Percentiles rank a stretch among this genome's conserved stretches.
Evolutionary conservation across 1,140 invertebrate species (phyloP).

Genomic region (Bombus waltoni): DNA sequence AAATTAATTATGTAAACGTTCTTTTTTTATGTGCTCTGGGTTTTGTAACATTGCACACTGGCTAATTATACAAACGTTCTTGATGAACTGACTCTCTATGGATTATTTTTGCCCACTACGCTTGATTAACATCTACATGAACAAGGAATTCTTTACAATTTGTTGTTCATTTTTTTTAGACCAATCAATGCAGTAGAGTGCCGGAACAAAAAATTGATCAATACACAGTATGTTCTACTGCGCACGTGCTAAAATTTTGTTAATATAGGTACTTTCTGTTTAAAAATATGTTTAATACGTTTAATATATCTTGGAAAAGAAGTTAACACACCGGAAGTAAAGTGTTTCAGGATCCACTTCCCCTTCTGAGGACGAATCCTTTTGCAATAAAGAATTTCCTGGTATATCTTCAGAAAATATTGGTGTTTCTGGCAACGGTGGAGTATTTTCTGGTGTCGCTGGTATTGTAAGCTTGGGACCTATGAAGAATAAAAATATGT

Average conservation of each 20-base stretch:
- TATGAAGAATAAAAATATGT: conserved; percentile 41
- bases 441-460: conserved; percentile 63
- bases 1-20: conserved; percentile 28
- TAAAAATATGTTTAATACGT: not conserved
- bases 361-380: conserved; percentile 49
- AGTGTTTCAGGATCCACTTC: conserved; percentile 76
- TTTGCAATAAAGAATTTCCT: conserved; percentile 53
- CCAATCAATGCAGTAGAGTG: not conserved
- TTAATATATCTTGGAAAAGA: not conserved
- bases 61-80: conserved; percentile 36
- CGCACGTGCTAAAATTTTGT: no score
- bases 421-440: conserved; percentile 72
- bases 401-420: conserved; percentile 68
- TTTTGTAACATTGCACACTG: not conserved
- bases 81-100: not conserved
- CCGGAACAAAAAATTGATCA: not conserved
- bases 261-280: not conserved
- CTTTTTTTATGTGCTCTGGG: not conserved
- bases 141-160: not conserved
- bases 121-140: not conserved
- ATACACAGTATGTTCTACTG: no score
- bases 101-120: not conserved
- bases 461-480: conserved; percentile 76
- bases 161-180: not conserved
- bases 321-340: conserved; percentile 75